Conservation (phyloP, 2,113 vertebrate genomes). For the Oncorhynchus kisutch region DNA sequence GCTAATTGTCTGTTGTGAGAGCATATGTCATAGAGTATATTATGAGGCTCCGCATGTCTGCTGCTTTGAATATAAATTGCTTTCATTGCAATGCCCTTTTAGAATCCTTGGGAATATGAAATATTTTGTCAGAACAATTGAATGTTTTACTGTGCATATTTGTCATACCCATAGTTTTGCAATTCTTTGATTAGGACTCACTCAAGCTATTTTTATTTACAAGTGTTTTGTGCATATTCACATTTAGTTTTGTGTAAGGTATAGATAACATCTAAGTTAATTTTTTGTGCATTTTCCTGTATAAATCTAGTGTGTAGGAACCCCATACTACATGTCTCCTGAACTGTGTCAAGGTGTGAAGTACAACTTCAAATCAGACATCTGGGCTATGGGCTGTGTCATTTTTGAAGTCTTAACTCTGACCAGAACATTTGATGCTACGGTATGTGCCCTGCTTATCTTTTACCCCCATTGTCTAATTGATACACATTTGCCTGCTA, state of each 20-base stretch:
- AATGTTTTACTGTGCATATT: not conserved
- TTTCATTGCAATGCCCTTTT: not conserved
- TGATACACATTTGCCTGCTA: not conserved
- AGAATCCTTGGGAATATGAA: not conserved
- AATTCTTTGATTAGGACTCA: not conserved
- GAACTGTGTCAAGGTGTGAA: slow-evolving; percentile 96
- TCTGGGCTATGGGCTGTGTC: slow-evolving; percentile 98
- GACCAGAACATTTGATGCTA: slow-evolving; percentile 96
- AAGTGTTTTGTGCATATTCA: not conserved
- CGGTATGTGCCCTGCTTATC: slow-evolving; percentile 72
- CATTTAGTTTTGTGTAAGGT: not conserved
- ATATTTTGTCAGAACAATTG: too few species aligned
- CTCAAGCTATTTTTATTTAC: not conserved
- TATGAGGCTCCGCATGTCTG: not conserved
- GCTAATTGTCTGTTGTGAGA: slow-evolving; percentile 6
- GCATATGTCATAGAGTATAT: not conserved
- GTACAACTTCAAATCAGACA: slow-evolving; percentile 98
- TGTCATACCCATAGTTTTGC: not conserved
- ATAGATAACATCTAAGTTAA: not conserved
- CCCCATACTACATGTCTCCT: slow-evolving; percentile 98
- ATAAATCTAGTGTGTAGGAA: slow-evolving; percentile 87
- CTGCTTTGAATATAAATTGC: not conserved
- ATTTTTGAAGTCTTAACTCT: slow-evolving; percentile 92
- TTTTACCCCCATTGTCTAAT: not conserved
- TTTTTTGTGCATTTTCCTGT: slow-evolving; percentile 42